Evolutionary conservation across 2,113 vertebrate species (phyloP), one percentile per base, ranked within the genome.

Genomic region (Aptenodytes forsteri): DNA sequence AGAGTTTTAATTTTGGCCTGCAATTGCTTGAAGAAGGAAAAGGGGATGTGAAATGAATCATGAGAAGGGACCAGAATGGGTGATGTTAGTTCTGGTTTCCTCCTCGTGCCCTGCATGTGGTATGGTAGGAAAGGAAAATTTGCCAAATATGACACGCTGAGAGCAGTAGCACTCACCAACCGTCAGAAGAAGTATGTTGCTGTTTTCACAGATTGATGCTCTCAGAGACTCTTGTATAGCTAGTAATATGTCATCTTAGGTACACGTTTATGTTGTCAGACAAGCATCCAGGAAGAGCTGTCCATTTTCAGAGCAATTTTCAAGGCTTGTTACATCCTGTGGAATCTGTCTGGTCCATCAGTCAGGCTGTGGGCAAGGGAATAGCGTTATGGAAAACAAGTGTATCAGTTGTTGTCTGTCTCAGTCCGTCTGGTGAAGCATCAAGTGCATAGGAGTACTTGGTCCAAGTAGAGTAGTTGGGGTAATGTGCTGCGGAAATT

Each of bases 321-420:
- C 42, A 69, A 77, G 64, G 49, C 42, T 83, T 49, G 46, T 69
- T 86, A 49, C 26, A 8, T 77, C 20, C 40, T 70, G 22, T 47
- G 18, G n/a, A 62, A 94, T 65, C 62, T 83, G 38, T 49, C 83
- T 76, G 23, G 49, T 55, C n/a, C 36, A 61, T 80, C 49, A 76
- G 55, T 64, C 46, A 69, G 38, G 20, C 49, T 80, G 56, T 47
- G 40, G 40, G 54, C 32, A 83, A 47, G 25, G 36, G 23, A 67
- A 22, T 5, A 56, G 21, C 0, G 0, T 64, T 61, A n/a, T 0
- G 5, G 64, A 80, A 56, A 67, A 38, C 26, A 61, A 72, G 22
- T 2, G 1, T 40, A 25, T n/a, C 0, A 0, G 14, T 50, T 87
- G 36, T 38, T 85, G 66, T 46, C 32, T 73, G 49, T 62, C 49